Evolutionary conservation across 2,113 vertebrate species (phyloP).

Genomic region (Salvelinus fontinalis): DNA sequence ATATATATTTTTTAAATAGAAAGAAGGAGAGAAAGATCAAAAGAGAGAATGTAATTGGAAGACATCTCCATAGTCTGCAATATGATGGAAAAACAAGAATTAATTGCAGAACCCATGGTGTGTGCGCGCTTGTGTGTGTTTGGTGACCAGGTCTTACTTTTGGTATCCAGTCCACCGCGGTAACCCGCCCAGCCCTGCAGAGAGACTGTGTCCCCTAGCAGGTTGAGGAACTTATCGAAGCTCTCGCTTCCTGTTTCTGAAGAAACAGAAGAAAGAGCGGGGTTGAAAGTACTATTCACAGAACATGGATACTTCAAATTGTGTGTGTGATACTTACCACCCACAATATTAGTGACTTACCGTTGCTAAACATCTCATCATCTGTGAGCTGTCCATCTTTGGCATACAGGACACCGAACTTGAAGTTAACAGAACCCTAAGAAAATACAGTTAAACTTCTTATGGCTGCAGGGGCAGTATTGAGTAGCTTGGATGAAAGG

Average conservation of each 20-base stretch:
- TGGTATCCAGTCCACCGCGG: conserved; percentile 95
- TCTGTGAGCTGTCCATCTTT: conserved; percentile 98
- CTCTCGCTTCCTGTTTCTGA: conserved; percentile 90
- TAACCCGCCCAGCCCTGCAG: conserved; percentile 97
- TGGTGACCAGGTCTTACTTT: conserved; percentile 81
- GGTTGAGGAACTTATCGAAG: conserved; percentile 90
- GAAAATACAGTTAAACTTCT: background rate
- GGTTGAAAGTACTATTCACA: background rate
- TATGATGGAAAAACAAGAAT: too few species aligned
- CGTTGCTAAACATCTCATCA: conserved; percentile 99
- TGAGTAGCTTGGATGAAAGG: too few species aligned
- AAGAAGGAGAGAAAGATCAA: background rate
- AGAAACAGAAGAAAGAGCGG: background rate
- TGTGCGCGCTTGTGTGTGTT: background rate
- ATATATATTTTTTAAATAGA: background rate
- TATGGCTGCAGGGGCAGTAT: too few species aligned
- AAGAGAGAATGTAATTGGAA: background rate
- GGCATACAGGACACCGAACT: conserved; percentile 96
- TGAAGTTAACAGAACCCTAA: conserved; percentile 98
- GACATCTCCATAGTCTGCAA: background rate
- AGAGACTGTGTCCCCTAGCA: conserved; percentile 88
- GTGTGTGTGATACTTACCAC: too few species aligned
- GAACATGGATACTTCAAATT: too few species aligned
- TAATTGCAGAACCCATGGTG: background rate
- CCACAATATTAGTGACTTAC: conserved; percentile 71